phyloP scores from a whole-genome alignment of 2,797 vertebrate genomes.

The Petrocephalus sullivani region DNA sequence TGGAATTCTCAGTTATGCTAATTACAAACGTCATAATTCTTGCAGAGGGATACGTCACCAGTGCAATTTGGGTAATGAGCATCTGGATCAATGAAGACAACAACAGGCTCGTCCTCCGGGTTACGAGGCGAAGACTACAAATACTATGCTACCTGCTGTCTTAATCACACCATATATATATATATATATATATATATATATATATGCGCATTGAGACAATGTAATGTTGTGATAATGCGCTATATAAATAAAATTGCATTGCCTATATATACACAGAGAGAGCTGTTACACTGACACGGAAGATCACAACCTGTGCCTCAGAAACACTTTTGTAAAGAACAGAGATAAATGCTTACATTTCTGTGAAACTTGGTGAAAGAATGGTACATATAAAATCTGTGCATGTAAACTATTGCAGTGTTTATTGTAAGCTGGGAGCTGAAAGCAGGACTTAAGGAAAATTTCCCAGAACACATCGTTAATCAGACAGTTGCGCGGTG shows the following conservation, averaged over 20 bases:
- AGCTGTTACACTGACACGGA: neutral
- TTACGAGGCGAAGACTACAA: neutral
- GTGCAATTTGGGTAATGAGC: neutral
- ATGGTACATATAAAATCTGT: constrained; percentile 99
- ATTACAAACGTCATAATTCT: neutral
- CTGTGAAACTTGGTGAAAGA: constrained; percentile 95
- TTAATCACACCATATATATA: neutral
- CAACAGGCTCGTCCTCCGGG: neutral
- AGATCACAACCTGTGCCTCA: neutral
- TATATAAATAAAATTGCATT: too few relatives aligned
- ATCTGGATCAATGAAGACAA: neutral
- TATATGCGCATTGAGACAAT: neutral
- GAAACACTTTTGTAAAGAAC: neutral
- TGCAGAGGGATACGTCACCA: neutral
- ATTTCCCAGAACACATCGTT: neutral
- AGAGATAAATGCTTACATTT: constrained; percentile 79
- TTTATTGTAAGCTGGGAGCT: constrained; percentile 98
- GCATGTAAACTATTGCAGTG: constrained; percentile 99
- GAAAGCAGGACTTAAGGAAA: constrained; percentile 61
- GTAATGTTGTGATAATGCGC: too few relatives aligned
- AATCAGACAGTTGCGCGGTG: neutral
- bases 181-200: too few relatives aligned
- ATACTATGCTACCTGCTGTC: neutral
- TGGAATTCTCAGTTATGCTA: neutral
- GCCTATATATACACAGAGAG: too few relatives aligned